Conservation (phyloP, 2,113 vertebrate genomes). For the Petromus typicus region DNA sequence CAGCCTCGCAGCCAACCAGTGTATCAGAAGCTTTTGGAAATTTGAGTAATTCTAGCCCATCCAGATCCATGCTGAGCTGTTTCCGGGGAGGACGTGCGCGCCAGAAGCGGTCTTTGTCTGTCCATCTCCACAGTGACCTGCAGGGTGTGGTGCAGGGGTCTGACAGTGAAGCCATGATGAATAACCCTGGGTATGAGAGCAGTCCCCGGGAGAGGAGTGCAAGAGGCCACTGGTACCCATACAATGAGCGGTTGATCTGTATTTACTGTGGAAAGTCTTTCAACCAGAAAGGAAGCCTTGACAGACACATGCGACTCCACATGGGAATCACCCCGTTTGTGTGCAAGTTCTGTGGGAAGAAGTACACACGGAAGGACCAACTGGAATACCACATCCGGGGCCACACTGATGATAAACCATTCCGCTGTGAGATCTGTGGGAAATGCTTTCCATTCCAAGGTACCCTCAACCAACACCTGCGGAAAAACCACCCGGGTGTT, state of each 20-base stretch:
- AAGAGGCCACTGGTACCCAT: conserved; percentile 96
- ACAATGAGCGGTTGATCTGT: conserved; percentile 96
- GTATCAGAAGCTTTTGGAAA: conserved; percentile 89
- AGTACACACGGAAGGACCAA: conserved; percentile 99
- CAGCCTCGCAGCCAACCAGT: conserved; percentile 87
- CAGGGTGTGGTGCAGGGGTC: conserved; percentile 85
- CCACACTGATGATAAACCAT: conserved; percentile 99
- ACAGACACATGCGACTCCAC: conserved; percentile 98
- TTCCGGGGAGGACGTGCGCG: conserved; percentile 94
- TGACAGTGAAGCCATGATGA: conserved; percentile 85
- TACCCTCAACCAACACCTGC: conserved; percentile 98
- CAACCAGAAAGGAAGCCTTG: conserved; percentile 99
- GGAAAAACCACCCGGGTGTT: conserved; percentile 97
- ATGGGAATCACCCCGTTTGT: conserved; percentile 99
- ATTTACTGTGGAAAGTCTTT: conserved; percentile 99
- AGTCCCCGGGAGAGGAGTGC: conserved; percentile 93
- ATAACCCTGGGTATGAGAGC: conserved; percentile 90
- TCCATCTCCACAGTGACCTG: conserved; percentile 86
- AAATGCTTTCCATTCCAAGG: conserved; percentile 99
- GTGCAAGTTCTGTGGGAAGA: conserved; percentile 99
- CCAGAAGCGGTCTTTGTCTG: conserved; percentile 89
- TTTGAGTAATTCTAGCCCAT: conserved; percentile 94
- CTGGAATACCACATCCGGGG: conserved; percentile 99
- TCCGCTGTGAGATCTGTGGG: conserved; percentile 98
- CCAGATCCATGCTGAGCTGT: conserved; percentile 95